Percentiles rank a stretch among this genome's conserved stretches.
Conservation (phyloP, 2,113 vertebrate genomes). For the Proterorhinus semilunaris region DNA sequence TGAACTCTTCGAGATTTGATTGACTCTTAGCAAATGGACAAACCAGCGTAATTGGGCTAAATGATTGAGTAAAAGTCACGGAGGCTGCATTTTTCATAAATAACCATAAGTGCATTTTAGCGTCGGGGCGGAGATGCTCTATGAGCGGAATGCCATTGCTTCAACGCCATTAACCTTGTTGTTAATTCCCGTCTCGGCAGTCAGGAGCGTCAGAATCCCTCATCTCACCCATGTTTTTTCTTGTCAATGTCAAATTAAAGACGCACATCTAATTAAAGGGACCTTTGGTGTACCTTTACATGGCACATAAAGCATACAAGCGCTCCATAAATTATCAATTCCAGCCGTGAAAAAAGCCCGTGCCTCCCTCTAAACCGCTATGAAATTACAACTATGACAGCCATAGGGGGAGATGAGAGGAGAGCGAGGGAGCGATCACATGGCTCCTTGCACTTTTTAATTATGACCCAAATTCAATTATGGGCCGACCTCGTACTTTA, state of each 20-base stretch:
- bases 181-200: conserved; percentile 2
- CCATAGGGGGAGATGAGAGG: conserved; percentile 1
- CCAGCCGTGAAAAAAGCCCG: conserved; percentile 47
- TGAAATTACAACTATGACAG: conserved; percentile 66
- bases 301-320: conserved; percentile 45
- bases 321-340: conserved; percentile 44
- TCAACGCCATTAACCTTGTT: conserved; percentile 5
- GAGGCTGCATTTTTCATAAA: not conserved
- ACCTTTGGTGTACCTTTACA: conserved; percentile 38
- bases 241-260: conserved; percentile 46
- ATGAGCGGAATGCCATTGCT: conserved; percentile 4
- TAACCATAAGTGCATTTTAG: conserved; percentile 2
- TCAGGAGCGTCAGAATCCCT: conserved; percentile 2
- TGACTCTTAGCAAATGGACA: not conserved
- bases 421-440: conserved; percentile 56
- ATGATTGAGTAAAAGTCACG: not conserved
- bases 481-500: conserved; percentile 57
- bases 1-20: too few species aligned
- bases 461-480: conserved; percentile 75
- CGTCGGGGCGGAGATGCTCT: not conserved
- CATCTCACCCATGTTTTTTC: conserved; percentile 28
- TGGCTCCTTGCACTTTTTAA: conserved; percentile 71
- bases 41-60: not conserved
- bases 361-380: conserved; percentile 37
- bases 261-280: conserved; percentile 37